Conservation (phyloP, 2,797 vertebrate species). For the Nannoperca australis region DNA sequence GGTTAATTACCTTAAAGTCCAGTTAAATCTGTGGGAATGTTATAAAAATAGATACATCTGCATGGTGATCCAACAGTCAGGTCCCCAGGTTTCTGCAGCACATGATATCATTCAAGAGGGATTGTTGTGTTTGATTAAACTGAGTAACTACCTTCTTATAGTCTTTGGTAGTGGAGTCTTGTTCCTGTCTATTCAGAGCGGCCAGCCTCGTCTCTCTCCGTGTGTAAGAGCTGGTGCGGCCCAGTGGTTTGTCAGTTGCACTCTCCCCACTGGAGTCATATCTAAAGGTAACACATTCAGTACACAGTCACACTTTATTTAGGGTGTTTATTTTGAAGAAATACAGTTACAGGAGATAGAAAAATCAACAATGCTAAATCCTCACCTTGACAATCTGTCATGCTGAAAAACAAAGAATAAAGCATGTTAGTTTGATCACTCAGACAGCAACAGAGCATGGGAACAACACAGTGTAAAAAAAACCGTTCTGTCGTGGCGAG, state of each 20-base stretch:
- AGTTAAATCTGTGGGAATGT: not conserved
- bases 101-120: not conserved
- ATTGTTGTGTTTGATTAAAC: constrained; percentile 20
- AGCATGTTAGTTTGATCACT: constrained; percentile 52
- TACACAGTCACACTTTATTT: constrained; percentile 10
- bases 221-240: constrained; percentile 88
- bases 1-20: not conserved
- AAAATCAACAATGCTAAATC: constrained; percentile 23
- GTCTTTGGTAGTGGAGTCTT: constrained; percentile 87
- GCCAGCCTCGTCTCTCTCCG: constrained; percentile 91
- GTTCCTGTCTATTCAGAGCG: constrained; percentile 87
- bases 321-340: not conserved
- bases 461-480: constrained; percentile 47
- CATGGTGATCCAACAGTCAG: not conserved
- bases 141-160: constrained; percentile 90
- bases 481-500: constrained; percentile 34
- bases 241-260: constrained; percentile 86
- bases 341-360: not conserved
- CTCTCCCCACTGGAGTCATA: constrained; percentile 89
- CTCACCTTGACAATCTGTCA: constrained; percentile 94
- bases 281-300: constrained; percentile 75
- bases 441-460: constrained; percentile 25
- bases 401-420: constrained; percentile 86
- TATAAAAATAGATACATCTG: constrained; percentile 17
- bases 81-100: not conserved